These are phyloP conservation scores for Ectropis crepuscularia DNA, from an alignment of 2,888 invertebrate species.

Conservation along the genomic window DNA sequence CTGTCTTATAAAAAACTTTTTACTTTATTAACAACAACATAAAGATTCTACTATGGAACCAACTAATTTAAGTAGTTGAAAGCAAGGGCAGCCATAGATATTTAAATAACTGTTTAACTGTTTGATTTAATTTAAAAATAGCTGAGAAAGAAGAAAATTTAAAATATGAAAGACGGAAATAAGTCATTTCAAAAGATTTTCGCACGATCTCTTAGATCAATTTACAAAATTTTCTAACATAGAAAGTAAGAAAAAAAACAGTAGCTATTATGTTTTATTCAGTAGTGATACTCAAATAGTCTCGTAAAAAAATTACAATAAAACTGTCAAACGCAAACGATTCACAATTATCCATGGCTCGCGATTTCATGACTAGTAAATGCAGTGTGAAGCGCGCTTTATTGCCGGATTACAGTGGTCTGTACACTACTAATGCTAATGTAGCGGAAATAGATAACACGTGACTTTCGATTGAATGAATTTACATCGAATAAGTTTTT, in stretches of 20 bases:
- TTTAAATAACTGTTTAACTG: too few species aligned
- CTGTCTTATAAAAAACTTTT: too few species aligned
- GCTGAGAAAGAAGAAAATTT: too few species aligned
- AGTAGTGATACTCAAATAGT: background rate
- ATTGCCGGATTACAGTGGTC: conserved; percentile 12
- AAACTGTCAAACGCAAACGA: conserved; percentile 10
- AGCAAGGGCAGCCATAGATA: too few species aligned
- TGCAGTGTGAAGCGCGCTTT: conserved; percentile 16
- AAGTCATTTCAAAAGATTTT: too few species aligned
- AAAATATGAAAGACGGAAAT: too few species aligned
- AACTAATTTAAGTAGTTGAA: too few species aligned
- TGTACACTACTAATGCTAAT: background rate
- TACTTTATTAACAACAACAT: too few species aligned
- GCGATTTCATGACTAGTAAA: conserved; percentile 13
- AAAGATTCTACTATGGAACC: too few species aligned
- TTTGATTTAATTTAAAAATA: too few species aligned
- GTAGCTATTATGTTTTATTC: background rate
- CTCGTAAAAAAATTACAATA: conserved; percentile 10
- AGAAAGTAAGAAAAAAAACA: background rate
- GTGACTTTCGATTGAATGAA: background rate
- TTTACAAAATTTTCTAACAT: too few species aligned
- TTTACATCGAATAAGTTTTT: conserved; percentile 2
- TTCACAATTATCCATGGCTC: conserved; percentile 5
- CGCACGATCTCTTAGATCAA: too few species aligned
- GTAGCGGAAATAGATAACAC: background rate